Evolutionary conservation across 2,888 invertebrate genomes (phyloP), one percentile per base, ranked within the genome.

Genomic region (Xestoiulus laeticollis): DNA sequence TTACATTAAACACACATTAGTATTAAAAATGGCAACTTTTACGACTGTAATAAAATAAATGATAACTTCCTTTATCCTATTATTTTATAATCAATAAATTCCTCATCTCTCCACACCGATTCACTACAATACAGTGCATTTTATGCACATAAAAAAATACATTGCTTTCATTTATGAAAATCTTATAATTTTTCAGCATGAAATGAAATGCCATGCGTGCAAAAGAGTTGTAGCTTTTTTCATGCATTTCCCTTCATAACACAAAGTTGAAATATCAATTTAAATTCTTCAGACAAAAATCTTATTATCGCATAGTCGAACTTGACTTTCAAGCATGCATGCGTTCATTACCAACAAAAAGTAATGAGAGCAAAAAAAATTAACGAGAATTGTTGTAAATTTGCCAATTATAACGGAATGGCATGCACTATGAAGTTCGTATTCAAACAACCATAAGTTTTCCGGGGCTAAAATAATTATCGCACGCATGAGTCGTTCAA

Each of bases 251-350:
- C 68, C 68, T 68, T 68, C 10, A 68, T 68, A 26, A 14, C 14
- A 26, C 68, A 8, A 59, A 59, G 59, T 26, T 68, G 68, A 68
- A 68, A 26, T 68, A 26, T n/a, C 68, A 68, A 68, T 68, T 68
- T 68, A 68, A 26, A n/a, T 26, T 68, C 68, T 68, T 68, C 68
- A 26, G 68, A 68, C 68, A 68, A 68, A 68, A 68, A 68, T 68
- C 68, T 68, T 68, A 68, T 68, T 68, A 68, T 68, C 68, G 68
- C 68, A 68, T 68, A 68, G 26, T 68, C 68, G 68, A 68, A 68
- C 68, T 68, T 68, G 68, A 68, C 68, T 26, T 68, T 68, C 68
- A 68, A 68, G 68, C 68, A 26, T 68, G 68, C 68, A 26, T 68
- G 68, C 68, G 68, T 68, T 68, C 68, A 26, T 26, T 26, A 26